phyloP scores from a whole-genome alignment of 2,888 invertebrate species.

The Myopa tessellatipennis region DNA sequence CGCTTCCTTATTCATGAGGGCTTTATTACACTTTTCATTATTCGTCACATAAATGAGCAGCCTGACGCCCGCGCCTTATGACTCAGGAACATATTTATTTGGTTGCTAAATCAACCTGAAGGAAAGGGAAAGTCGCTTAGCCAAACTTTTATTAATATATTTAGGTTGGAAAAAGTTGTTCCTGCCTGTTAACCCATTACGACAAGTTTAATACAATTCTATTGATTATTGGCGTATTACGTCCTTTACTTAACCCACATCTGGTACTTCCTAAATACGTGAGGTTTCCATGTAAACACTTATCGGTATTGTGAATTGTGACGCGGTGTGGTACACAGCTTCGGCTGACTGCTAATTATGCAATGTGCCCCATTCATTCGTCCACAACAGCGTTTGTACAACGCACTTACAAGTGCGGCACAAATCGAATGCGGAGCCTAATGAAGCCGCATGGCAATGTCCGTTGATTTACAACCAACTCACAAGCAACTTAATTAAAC shows the following conservation, averaged over 20 bases:
- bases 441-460: not conserved
- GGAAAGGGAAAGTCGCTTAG: not conserved
- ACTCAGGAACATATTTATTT: conserved; percentile 19
- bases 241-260: too few relatives aligned
- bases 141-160: too few relatives aligned
- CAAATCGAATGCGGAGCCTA: not conserved
- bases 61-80: not conserved
- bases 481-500: conserved; percentile 12
- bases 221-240: not conserved
- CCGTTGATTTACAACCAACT: conserved; percentile 9
- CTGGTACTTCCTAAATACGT: too few relatives aligned
- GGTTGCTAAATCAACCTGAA: not conserved
- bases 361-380: not conserved
- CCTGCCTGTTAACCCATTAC: too few relatives aligned
- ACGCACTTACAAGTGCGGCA: not conserved
- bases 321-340: too few relatives aligned
- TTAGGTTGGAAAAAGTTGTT: too few relatives aligned
- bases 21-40: not conserved
- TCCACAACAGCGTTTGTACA: not conserved
- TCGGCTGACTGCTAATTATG: not conserved
- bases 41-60: conserved; percentile 6
- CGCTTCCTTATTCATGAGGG: conserved; percentile 11
- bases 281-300: too few relatives aligned
- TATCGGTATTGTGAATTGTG: too few relatives aligned
- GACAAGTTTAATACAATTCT: not conserved